phyloP scores from a whole-genome alignment of 2,888 invertebrate species.

The Caenorhabditis zanzibari region DNA sequence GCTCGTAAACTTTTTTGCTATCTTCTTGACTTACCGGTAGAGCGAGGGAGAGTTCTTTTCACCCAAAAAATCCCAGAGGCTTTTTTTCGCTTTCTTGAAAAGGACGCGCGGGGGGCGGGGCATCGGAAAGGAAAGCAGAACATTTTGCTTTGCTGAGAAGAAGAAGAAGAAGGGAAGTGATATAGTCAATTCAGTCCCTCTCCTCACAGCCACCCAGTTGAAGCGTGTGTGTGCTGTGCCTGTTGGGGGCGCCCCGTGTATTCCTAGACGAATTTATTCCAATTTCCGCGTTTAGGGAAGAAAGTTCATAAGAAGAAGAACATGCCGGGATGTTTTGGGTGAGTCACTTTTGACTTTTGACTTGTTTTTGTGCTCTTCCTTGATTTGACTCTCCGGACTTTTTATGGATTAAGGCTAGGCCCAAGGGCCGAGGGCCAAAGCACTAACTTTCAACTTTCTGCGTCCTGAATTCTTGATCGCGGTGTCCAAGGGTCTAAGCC shows the following conservation, averaged over 20 bases:
- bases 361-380: no score
- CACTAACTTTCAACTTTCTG: no score
- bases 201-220: no score
- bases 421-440: no score
- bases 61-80: neutral
- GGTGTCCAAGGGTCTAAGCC: no score
- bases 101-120: neutral
- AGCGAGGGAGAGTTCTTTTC: neutral
- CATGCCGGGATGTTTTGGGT: conserved; percentile 36
- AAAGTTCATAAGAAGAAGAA: neutral
- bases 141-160: neutral
- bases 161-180: conserved; percentile 8
- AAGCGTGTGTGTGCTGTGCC: conserved; percentile 13
- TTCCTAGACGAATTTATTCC: conserved; percentile 8
- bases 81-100: neutral
- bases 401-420: no score
- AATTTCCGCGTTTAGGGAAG: neutral
- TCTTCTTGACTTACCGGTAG: conserved; percentile 4
- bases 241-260: conserved; percentile 2
- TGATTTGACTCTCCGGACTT: no score
- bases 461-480: no score
- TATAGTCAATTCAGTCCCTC: conserved; percentile 6
- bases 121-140: neutral
- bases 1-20: conserved; percentile 44
- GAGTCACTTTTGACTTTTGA: conserved; percentile 1